Evolutionary conservation across 1,140 invertebrate species (phyloP), one percentile per base, ranked within the genome.

Genomic region (Ceratoteleas bidentatus): DNA sequence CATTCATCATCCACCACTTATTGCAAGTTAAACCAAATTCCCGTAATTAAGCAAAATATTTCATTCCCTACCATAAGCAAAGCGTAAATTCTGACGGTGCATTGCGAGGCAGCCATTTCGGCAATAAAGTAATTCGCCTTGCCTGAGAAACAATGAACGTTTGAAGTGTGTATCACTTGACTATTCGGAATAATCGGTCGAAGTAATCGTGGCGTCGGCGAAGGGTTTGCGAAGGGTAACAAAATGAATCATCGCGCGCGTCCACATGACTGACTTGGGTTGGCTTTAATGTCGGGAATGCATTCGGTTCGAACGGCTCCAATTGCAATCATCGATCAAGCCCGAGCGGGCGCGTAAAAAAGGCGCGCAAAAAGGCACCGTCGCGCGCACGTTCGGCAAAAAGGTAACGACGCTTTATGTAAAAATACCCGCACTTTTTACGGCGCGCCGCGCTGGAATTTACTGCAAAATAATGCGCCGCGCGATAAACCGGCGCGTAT

Each of bases 221-320:
- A 81, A 81, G 75, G 78, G 80, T 85, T 84, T 65, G 57, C 40
- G 32, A 60, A 82, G 58, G 81, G 73, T 80, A 83, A 86, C 77
- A 69, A 78, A 83, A 81, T 82, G 84, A 87, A 81, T 86, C 84
- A 81, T 82, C 70, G 69, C 57, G 50, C 56, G 70, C 76, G 50
- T 84, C 75, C 80, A 81, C 87, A 84, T 87, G 82, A 83, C 82
- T 83, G 84, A 75, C 52, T 77, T 62, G 62, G 74, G 78, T 79
- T 78, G 81, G 80, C 70, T 87, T 85, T 84, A 85, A 87, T 84
- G 77, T 79, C 81, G 79, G 83, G 85, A 88, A 86, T 86, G 76
- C 66, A 24, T 24, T 84, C 81, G 78, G 85, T 87, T 85, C 76
- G 75, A 68, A 60, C 58, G 78, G 75, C 56, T 73, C 50, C 60